A percentile compares a stretch with the other conserved stretches of the same genome.
Evolutionary conservation across 1,140 invertebrate genomes (phyloP).

Genomic region (Zaprionus capensis): DNA sequence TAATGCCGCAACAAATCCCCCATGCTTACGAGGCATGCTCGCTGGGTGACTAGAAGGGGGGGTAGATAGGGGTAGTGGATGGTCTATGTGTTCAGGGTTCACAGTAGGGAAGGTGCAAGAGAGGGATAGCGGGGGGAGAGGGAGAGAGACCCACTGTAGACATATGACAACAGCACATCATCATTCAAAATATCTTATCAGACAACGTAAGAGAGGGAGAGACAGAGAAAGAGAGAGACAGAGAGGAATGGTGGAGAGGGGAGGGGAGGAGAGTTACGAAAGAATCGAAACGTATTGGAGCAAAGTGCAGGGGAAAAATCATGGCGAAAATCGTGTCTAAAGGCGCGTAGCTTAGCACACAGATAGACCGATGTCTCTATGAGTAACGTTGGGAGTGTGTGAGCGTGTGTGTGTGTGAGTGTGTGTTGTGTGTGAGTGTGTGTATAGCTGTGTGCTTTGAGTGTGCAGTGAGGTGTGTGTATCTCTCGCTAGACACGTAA

Average conservation of each 20-base stretch:
- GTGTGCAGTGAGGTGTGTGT: conserved; percentile 5
- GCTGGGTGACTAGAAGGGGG: background rate
- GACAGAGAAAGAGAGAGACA: background rate
- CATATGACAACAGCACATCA: conserved; percentile 77
- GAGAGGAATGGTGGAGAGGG: background rate
- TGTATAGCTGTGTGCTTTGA: background rate
- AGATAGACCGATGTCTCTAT: conserved; percentile 17
- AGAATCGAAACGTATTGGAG: conserved; percentile 57
- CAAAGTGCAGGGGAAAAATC: conserved; percentile 58
- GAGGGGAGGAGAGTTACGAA: conserved; percentile 2
- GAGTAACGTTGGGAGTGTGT: background rate
- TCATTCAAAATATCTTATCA: conserved; percentile 82
- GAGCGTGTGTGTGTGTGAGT: background rate
- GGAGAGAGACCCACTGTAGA: conserved; percentile 24
- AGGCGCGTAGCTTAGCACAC: conserved; percentile 44
- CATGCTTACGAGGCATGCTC: conserved; percentile 48
- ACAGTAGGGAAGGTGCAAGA: background rate
- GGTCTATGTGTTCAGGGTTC: conserved; percentile 1
- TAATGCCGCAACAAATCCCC: conserved; percentile 75
- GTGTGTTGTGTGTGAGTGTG: background rate
- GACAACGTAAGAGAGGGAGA: conserved; percentile 4
- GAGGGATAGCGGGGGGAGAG: background rate
- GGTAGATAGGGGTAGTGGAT: background rate
- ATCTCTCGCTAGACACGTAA: conserved; percentile 13
- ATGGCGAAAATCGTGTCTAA: conserved; percentile 55